Evolutionary conservation across 2,797 vertebrate genomes (phyloP).

Genomic region (Varecia variegata): DNA sequence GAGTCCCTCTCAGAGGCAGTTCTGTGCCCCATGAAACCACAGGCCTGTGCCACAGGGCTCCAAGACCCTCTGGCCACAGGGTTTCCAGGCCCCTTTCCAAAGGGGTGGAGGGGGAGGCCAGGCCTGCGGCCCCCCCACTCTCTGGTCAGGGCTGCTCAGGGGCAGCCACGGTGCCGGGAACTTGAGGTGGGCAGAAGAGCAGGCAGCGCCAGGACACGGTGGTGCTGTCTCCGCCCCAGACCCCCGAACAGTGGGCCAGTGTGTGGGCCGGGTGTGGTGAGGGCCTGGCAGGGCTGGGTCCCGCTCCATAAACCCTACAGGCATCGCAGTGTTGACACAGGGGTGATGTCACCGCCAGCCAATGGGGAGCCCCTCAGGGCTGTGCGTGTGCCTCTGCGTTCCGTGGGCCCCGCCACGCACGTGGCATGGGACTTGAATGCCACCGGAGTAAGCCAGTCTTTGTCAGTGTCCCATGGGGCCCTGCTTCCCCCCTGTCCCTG

Average conservation of each 20-base stretch:
- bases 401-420: not conserved
- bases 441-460: slow-evolving; percentile 55
- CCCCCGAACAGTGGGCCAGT: slow-evolving; percentile 67
- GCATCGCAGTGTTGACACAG: slow-evolving; percentile 45
- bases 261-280: not conserved
- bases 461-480: not conserved
- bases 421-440: not conserved
- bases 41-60: not conserved
- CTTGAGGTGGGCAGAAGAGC: not conserved
- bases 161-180: not conserved
- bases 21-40: not conserved
- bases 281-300: slow-evolving; percentile 8
- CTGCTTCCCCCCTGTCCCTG: not conserved
- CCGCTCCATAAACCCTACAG: slow-evolving; percentile 51
- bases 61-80: not conserved
- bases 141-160: not conserved
- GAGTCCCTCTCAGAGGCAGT: not conserved
- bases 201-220: not conserved
- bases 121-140: fast-evolving
- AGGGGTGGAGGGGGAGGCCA: not conserved
- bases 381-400: not conserved
- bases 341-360: slow-evolving; percentile 50
- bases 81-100: not conserved
- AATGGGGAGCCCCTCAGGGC: not conserved
- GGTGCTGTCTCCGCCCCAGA: not conserved